Evolutionary conservation across 2,888 invertebrate species (phyloP), one percentile per base, ranked within the genome.

Genomic region (Caenorhabditis macrosperma): DNA sequence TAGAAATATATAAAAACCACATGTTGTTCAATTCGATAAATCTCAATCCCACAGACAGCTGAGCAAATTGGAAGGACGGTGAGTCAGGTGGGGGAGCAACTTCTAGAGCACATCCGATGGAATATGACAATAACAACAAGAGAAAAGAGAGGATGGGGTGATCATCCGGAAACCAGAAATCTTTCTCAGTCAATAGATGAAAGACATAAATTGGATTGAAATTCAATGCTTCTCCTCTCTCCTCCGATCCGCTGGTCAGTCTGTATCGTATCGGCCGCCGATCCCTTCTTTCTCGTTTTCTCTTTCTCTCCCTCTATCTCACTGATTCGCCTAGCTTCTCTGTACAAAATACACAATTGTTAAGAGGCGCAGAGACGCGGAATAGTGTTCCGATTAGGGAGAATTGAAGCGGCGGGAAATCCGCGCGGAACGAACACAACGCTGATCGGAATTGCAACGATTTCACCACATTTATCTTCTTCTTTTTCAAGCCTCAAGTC

Each of bases 171-270:
- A 17, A 57, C 20, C n/a, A 28, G 7, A 12, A 15, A 1, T n/a
- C n/a, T 9, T 24, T 48, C 50, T 35, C 41, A 66, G 64, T 66
- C 54, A 41, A 66, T 54, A 66, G 55, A 22, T 30, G n/a, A 48
- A 46, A 67, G 28, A 38, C 38, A 50, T 50, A 69, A 69, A 69
- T 59, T 41, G 50, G 60, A 69, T 59, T 60, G 59, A 69, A 69
- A 69, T 69, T 59, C 69, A 60, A 69, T 60, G 69, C 69, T 69
- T 69, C 69, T 52, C 59, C 35, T 38, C 35, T 59, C 17, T 38
- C 12, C 46, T 61, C 64, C n/a, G 20, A 35, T 28, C 30, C 26
- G 15, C 30, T 20, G 46, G 68, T 68, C 59, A 48, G 55, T 59
- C 60, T 60, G 50, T 50, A 26, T 50, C 26, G 26, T 26, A 26